Evolutionary conservation across 1,140 invertebrate species (phyloP).

Genomic region (Mactra quadrangularis): DNA sequence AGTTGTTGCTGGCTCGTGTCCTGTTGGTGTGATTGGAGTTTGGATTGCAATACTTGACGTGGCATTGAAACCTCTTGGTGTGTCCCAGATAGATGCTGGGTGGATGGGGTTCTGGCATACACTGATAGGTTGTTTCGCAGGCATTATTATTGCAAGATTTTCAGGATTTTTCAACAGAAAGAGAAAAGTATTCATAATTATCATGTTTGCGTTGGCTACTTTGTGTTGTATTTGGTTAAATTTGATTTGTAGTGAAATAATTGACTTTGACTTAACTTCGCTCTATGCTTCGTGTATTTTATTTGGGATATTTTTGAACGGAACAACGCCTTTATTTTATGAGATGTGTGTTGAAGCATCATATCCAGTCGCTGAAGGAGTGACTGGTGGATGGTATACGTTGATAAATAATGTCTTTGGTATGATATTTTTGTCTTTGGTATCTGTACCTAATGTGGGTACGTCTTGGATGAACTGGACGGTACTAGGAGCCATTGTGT

Average conservation of each 20-base stretch:
- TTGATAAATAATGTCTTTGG: conserved; percentile 83
- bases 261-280: conserved; percentile 50
- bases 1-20: conserved; percentile 64
- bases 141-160: conserved; percentile 68
- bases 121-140: conserved; percentile 71
- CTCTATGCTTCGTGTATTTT: neutral
- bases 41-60: conserved; percentile 74
- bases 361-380: conserved; percentile 85
- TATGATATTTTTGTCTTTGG: conserved; percentile 81
- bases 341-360: conserved; percentile 85
- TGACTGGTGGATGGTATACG: conserved; percentile 84
- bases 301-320: neutral
- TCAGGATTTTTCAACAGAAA: conserved; percentile 46
- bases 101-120: conserved; percentile 76
- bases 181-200: conserved; percentile 53
- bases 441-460: conserved; percentile 81
- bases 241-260: conserved; percentile 19
- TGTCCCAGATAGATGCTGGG: conserved; percentile 72
- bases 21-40: conserved; percentile 70
- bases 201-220: conserved; percentile 42
- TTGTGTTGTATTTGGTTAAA: conserved; percentile 56
- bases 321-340: conserved; percentile 83
- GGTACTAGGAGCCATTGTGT: conserved; percentile 60
- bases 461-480: conserved; percentile 77
- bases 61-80: conserved; percentile 67